Evolutionary conservation across 1,140 invertebrate genomes (phyloP).

Genomic region (Penaeus chinensis): DNA sequence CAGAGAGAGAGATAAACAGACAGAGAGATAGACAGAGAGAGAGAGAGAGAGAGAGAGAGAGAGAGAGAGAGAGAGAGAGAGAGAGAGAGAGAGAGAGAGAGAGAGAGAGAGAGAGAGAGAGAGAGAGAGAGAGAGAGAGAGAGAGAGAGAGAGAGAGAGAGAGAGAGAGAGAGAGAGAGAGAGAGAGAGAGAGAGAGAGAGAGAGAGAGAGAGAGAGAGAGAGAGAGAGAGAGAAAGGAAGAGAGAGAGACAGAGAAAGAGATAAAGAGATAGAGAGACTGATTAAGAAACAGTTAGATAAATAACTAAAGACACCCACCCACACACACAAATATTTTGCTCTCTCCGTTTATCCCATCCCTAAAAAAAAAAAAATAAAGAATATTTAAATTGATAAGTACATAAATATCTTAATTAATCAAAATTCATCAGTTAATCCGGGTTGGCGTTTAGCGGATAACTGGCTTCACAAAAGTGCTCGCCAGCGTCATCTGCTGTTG

Average conservation of each 20-base stretch:
- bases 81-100: not conserved
- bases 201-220: not conserved
- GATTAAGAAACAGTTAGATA: not conserved
- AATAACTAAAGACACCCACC: no score
- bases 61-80: slow-evolving; percentile 11
- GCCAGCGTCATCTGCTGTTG: no score
- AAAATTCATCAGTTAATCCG: no score
- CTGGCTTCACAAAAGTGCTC: no score
- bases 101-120: not conserved
- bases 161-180: slow-evolving; percentile 4
- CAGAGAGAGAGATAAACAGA: not conserved
- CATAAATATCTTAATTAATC: no score
- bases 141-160: no score
- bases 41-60: not conserved
- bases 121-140: not conserved
- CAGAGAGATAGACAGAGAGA: not conserved
- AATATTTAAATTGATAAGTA: no score
- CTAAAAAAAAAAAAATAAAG: no score
- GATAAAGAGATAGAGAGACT: not conserved
- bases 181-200: slow-evolving; percentile 11
- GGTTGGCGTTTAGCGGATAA: no score
- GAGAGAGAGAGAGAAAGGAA: not conserved
- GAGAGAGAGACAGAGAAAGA: slow-evolving; percentile 8
- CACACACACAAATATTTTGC: no score
- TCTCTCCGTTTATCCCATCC: no score